Evolutionary conservation across 2,113 vertebrate genomes (phyloP).

Genomic region (Casuarius casuarius): DNA sequence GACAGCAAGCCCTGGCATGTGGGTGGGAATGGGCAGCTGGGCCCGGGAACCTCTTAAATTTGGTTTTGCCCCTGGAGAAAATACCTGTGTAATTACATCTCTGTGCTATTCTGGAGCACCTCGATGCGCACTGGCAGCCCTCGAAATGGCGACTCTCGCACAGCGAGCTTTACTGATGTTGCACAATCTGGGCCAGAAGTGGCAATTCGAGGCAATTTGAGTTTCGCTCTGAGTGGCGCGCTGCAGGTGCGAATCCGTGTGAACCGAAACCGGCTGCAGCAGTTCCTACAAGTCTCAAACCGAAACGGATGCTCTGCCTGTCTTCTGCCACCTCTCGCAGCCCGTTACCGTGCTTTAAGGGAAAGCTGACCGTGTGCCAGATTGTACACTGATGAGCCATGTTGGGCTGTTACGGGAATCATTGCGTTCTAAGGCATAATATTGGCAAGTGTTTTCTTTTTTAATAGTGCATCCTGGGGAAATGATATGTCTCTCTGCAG

Average conservation of each 20-base stretch:
- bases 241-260: accelerated
- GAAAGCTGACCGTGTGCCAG: slow-evolving; percentile 41
- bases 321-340: background rate
- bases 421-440: slow-evolving; percentile 24
- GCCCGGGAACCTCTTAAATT: background rate
- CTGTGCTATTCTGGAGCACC: background rate
- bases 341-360: background rate
- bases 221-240: background rate
- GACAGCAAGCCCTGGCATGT: background rate
- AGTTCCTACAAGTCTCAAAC: background rate
- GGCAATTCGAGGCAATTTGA: too few species aligned
- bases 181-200: background rate
- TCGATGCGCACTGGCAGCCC: background rate
- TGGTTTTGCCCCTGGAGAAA: background rate
- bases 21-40: too few species aligned
- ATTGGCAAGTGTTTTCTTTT: slow-evolving; percentile 34
- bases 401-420: slow-evolving; percentile 48
- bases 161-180: background rate
- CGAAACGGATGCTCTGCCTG: background rate
- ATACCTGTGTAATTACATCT: accelerated
- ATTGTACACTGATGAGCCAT: slow-evolving; percentile 17
- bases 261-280: background rate
- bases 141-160: background rate
- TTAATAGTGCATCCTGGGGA: slow-evolving; percentile 20
- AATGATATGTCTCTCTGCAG: background rate